phyloP scores from a whole-genome alignment of 2,888 invertebrate species.

The Netelia inedita region DNA sequence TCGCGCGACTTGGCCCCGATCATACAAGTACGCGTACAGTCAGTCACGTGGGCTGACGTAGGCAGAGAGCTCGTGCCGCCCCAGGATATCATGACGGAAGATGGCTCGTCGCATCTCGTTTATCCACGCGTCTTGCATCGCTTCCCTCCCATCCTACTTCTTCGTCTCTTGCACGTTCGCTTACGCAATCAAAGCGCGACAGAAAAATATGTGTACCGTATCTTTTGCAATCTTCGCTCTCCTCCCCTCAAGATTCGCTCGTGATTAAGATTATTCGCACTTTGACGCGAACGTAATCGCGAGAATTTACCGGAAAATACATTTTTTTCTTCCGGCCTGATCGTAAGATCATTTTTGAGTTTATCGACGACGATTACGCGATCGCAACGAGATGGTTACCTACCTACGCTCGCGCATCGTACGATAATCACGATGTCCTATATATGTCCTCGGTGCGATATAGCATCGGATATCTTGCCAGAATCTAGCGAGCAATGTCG shows the following conservation, averaged over 20 bases:
- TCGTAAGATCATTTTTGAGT: neutral
- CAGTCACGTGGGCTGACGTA: constrained; percentile 46
- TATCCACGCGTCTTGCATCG: constrained; percentile 3
- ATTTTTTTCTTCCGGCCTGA: neutral
- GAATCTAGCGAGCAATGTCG: constrained; percentile 23
- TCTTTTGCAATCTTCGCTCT: too few relatives aligned
- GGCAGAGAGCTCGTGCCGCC: constrained; percentile 9
- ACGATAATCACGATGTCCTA: constrained; percentile 11
- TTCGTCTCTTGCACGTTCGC: neutral
- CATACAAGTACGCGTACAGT: constrained; percentile 45
- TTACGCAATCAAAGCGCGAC: neutral
- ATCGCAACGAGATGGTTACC: neutral
- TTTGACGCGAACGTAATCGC: neutral
- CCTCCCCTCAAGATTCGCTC: too few relatives aligned
- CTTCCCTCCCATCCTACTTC: neutral
- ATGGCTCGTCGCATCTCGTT: constrained; percentile 13
- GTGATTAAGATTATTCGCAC: too few relatives aligned
- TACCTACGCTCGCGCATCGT: constrained; percentile 6
- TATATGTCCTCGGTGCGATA: neutral
- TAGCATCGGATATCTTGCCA: constrained; percentile 21
- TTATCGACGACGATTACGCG: neutral
- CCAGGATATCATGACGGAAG: constrained; percentile 23
- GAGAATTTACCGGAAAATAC: neutral
- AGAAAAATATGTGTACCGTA: too few relatives aligned
- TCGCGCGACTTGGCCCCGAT: constrained; percentile 45